Base-by-base conservation (phyloP, 2,888 invertebrate genomes). In the Tenthredo distinguenda region DNA sequence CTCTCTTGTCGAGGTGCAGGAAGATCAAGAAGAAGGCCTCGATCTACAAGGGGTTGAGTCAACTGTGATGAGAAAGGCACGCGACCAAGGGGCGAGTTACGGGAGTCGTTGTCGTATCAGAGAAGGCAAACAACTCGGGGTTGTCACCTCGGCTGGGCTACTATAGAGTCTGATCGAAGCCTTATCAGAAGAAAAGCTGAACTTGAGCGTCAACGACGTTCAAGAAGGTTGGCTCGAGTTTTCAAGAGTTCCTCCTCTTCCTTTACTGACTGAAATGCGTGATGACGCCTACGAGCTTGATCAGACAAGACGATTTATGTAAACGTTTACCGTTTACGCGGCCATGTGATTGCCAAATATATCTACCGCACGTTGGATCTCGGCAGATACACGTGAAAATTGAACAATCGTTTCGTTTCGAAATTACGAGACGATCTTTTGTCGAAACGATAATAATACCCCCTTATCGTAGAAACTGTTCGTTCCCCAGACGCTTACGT, bases 331-430 rank as follows among this genome's bases (percentile, higher is more conserved):
- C 21, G 40, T 37, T 37, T 62, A 37, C 37, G 40, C 12, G 37
- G 58, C 81, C 81, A 81, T 62, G 81, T 81, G 81, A 81, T 58
- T 62, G 37, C 77, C 58, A 40, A 81, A 62, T 62, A 62, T 55
- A 77, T 50, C 9, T 55, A 40, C n/a, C 37, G 81, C 50, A 81
- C 21, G 47, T 31, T 34, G n/a, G 31, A n/a, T 34, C 31, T 34
- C 55, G 50, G 34, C 77, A 77, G 21, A 15, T 50, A 77, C 77
- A 77, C 77, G 77, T 77, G 77, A 77, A 31, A 77, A 77, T 77
- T 50, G 18, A 40, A 55, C n/a, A 12, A 50, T 55, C 77, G 50
- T 50, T 34, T 18, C 68, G 31, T 34, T n/a, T 68, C 15, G 34
- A 68, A 34, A 68, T 68, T 50, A 77, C 76, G 55, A 34, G 55